Evolutionary conservation across 2,797 vertebrate genomes (phyloP).

Genomic region (Girardinus metallicus): DNA sequence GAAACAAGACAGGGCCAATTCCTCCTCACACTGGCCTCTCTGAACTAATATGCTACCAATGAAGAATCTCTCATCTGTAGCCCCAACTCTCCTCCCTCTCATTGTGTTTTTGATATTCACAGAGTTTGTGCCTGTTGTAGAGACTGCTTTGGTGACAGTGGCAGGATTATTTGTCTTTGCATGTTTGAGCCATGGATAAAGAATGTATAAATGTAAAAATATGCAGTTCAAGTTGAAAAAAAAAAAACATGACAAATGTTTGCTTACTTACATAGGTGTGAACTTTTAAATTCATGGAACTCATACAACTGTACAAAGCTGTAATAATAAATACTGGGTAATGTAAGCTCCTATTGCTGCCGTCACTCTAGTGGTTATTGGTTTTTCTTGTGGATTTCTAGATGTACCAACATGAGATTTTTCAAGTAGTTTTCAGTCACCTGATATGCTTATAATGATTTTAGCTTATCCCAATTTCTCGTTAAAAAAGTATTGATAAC

Average conservation of each 20-base stretch:
- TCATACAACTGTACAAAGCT: not conserved
- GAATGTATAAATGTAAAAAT: constrained; percentile 7
- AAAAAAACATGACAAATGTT: constrained; percentile 19
- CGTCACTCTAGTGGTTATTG: constrained; percentile 24
- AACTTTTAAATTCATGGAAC: not conserved
- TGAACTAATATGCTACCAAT: constrained; percentile 64
- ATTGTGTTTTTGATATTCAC: constrained; percentile 53
- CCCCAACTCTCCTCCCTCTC: constrained; percentile 41
- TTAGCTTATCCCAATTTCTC: not conserved
- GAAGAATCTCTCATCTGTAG: constrained; percentile 44
- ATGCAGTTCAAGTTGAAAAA: not conserved
- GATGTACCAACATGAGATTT: not conserved
- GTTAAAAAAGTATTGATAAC: not conserved
- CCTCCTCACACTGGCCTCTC: constrained; percentile 34
- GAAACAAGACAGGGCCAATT: constrained; percentile 43
- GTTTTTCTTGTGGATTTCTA: constrained; percentile 9
- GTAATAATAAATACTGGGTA: constrained; percentile 4
- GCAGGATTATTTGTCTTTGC: constrained; percentile 10
- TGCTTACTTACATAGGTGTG: constrained; percentile 1
- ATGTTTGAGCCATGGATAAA: constrained; percentile 3
- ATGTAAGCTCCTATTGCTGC: constrained; percentile 4
- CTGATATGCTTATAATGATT: not conserved
- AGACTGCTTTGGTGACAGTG: not conserved
- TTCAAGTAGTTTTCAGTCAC: not conserved
- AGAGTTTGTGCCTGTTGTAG: constrained; percentile 19